Evolutionary conservation across 2,888 invertebrate genomes (phyloP), one percentile per base, ranked within the genome.

Genomic region (Hypomecis atomaria): DNA sequence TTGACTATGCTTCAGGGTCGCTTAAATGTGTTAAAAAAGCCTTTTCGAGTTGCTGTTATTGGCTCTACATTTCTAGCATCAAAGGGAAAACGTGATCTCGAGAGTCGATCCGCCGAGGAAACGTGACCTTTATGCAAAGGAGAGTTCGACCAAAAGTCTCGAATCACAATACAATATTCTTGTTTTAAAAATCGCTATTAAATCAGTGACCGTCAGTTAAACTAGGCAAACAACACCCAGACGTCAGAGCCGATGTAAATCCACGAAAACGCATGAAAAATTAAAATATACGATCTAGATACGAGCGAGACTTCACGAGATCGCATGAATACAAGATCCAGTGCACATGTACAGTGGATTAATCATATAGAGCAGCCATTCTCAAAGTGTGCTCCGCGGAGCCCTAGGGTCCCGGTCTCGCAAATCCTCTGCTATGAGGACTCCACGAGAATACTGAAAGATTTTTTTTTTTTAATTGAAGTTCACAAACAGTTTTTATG

Each of bases 291-390:
- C 36, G 37, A 52, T 40, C 42, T 34, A 60, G 49, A 63, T 50
- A 56, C 45, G 44, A 58, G 5, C n/a, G 38, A 37, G 56, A 45
- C 55, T 47, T 23, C 45, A 58, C 45, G 50, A 55, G 61, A 45
- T 52, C 44, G 45, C 43, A 65, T 63, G 66, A 71, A 75, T 74
- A 77, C 71, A 70, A 71, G 71, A 68, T 65, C 58, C 68, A 50
- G 59, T 62, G 66, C 66, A 59, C 59, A 72, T 58, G 71, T 55
- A 71, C 62, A 71, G 66, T 69, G 64, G 59, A 69, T 66, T 67
- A 67, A 67, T 66, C 62, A 62, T 70, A 70, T 65, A 70, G 40
- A 70, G 65, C 68, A 66, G 66, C 61, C 23, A 23, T 23, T 23
- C 23, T 23, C 23, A 23, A 23, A 23, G 23, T 23, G 23, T 23